These are phyloP conservation scores for Ophthalmolycus amberensis DNA, from an alignment of 2,113 vertebrate genomes.

Conservation along the genomic window DNA sequence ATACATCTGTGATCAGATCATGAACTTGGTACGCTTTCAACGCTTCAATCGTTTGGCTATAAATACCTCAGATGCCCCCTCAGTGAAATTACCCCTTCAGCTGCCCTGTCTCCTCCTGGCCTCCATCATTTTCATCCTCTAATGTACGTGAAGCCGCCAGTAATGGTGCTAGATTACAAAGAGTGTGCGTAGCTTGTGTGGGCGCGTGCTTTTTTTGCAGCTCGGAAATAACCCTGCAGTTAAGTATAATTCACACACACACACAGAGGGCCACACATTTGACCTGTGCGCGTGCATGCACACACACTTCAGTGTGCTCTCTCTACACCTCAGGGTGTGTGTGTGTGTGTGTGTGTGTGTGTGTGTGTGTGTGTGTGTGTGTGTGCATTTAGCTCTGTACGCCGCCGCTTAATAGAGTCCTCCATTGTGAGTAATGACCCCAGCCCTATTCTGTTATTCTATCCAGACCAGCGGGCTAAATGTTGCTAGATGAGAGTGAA, in stretches of 20 bases:
- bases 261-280: slow-evolving; percentile 59
- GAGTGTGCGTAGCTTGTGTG: slow-evolving; percentile 48
- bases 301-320: slow-evolving; percentile 18
- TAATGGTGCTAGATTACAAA: slow-evolving; percentile 82
- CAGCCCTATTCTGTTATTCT: slow-evolving; percentile 73
- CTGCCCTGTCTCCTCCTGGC: slow-evolving; percentile 58
- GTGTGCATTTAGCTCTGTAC: slow-evolving; percentile 52
- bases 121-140: slow-evolving; percentile 74
- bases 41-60: slow-evolving; percentile 68
- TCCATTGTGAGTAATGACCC: slow-evolving; percentile 83
- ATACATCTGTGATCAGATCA: slow-evolving; percentile 63
- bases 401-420: slow-evolving; percentile 74
- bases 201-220: slow-evolving; percentile 62
- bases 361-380: slow-evolving; percentile 55
- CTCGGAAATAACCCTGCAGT: slow-evolving; percentile 73
- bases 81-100: slow-evolving; percentile 71
- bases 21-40: slow-evolving; percentile 64
- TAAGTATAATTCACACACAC: slow-evolving; percentile 78
- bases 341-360: slow-evolving; percentile 48
- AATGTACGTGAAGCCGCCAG: slow-evolving; percentile 79
- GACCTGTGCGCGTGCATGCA: slow-evolving; percentile 23
- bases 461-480: slow-evolving; percentile 78
- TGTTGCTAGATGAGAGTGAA: slow-evolving; percentile 62
- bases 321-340: slow-evolving; percentile 52
- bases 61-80: slow-evolving; percentile 75